These are phyloP conservation scores for Thymelicus sylvestris DNA, from an alignment of 2,888 invertebrate species.

Conservation along the genomic window DNA sequence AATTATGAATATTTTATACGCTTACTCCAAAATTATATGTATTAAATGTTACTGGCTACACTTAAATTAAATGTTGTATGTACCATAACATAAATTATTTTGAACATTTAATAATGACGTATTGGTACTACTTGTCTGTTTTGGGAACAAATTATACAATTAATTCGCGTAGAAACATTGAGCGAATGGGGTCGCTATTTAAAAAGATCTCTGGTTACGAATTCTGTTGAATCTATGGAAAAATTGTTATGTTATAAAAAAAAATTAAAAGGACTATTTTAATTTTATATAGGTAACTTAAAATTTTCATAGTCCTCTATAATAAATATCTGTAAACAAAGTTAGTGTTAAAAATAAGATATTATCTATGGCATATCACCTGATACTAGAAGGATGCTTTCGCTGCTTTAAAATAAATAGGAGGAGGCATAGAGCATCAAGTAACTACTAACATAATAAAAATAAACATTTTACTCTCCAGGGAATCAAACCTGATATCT, in stretches of 20 bases:
- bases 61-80: constrained; percentile 50
- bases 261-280: constrained; percentile 16
- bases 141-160: constrained; percentile 68
- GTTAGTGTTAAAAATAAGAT: constrained; percentile 48
- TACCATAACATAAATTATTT: constrained; percentile 43
- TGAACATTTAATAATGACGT: constrained; percentile 43
- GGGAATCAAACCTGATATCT: background rate
- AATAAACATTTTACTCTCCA: too few species aligned
- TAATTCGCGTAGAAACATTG: constrained; percentile 37
- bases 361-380: constrained; percentile 77
- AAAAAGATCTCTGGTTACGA: constrained; percentile 37
- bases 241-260: constrained; percentile 8
- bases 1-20: constrained; percentile 3
- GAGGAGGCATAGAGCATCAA: background rate
- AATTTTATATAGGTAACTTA: background rate
- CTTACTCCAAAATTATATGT: constrained; percentile 49
- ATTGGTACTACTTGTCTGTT: constrained; percentile 61
- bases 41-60: constrained; percentile 42
- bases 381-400: constrained; percentile 45
- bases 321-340: constrained; percentile 20
- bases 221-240: constrained; percentile 18
- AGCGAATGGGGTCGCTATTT: constrained; percentile 44
- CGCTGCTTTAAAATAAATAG: background rate
- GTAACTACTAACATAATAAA: too few species aligned
- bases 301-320: constrained; percentile 16